Base-by-base conservation (phyloP, 2,113 vertebrate species). In the Caranx ignobilis region DNA sequence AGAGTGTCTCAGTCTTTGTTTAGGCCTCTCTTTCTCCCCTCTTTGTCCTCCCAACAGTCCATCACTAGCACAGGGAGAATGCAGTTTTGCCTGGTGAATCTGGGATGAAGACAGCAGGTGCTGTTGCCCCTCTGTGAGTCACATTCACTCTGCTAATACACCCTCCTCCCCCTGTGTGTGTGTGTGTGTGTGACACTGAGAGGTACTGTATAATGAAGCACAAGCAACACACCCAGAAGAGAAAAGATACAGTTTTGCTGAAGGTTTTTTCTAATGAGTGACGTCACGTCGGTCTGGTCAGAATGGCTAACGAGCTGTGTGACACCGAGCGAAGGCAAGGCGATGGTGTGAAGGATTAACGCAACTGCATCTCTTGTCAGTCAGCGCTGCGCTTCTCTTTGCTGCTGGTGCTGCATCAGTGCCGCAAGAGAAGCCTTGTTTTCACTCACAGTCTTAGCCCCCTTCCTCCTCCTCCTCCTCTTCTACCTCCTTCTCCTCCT, bases 41-140 rank as follows among this genome's bases (percentile, higher is more conserved):
- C 62, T 87, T 89, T 90, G 87, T 91, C 86, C 70, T 52, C 15
- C 45, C 64, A 72, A 68, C 81, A 86, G 74, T 87, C 79, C 85
- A 63, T 83, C 82, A 87, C 75, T 83, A 47, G 75, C 54, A 56
- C 71, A 63, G 71, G 64, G 69, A 89, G 87, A 77, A 77, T 81
- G 85, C 77, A 75, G 86, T 86, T 88, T 83, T 84, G 43, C 81
- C 81, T 82, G 71, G 66, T 86, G 72, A 82, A 85, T 87, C 77
- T 77, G 80, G 75, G 89, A 88, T 79, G 89, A 89, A 79, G 91
- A 91, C 88, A 88, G 92, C 94, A 95, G 94, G 94, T 94, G 93
- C 82, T 84, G 82, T 73, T 69, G 77, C 87, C 86, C 84, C 81
- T 82, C 79, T 91, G 71, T 72, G 86, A 88, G 82, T 70, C 87